Base-by-base conservation (phyloP, 1,140 invertebrate genomes). In the Caenorhabditis latens region DNA sequence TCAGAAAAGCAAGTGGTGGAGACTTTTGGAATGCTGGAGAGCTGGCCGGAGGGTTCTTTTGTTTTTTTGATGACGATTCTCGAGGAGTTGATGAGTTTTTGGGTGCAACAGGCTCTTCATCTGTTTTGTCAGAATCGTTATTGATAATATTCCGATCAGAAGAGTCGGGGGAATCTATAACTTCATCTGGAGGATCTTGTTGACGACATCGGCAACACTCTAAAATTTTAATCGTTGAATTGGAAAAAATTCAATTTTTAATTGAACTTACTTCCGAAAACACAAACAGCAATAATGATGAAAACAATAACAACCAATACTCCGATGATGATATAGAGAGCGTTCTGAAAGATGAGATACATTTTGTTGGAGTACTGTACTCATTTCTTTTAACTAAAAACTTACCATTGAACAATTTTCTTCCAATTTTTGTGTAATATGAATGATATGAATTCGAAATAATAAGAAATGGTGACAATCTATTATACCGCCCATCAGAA, bases 311-410 rank as follows among this genome's bases (percentile, higher is more conserved):
- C 24, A 32, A 63, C 11, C 24, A 24, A 63, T 6, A 21, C 61
- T 63, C 61, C 61, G n/a, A 63, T 32, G 40, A 63, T 63, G 61
- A 63, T 63, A 32, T 63, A 63, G 61, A 63, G 61, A 63, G 61
- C 61, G 61, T 63, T 32, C 61, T 63, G 61, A 63, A 63, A 32
- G 11, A 19, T 19, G 14, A 58, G 55, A 58, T 58, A 58, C 32
- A 32, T 32, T 32, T 32, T 0, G 2, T 32, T 32, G 32, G 32
- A 32, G 32, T 32, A 32, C 32, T 32, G 32, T 32, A 32, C 32
- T 32, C 32, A 32, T 32, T 32, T 32, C 32, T 1, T 32, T 2
- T 32, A 32, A 32, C 32, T 32, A 32, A 32, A 32, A 32, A 32
- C 50, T 53, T 16, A 53, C 50, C 50, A 53, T 53, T 14, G 50